phyloP scores from a whole-genome alignment of 2,797 vertebrate species.

The Cryptoprocta ferox region DNA sequence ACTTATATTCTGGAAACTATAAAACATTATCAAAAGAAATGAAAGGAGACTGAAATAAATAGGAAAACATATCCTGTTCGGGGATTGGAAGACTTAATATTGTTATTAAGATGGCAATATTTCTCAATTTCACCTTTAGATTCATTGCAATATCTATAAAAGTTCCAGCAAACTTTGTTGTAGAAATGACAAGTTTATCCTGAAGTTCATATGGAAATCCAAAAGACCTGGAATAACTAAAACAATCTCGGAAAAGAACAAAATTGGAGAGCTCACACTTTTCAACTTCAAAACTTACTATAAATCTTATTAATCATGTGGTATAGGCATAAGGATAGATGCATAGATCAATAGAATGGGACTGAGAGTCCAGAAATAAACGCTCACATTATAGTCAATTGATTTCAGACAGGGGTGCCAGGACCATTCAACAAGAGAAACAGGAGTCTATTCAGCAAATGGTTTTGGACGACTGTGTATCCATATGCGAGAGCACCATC shows the following conservation, averaged over 20 bases:
- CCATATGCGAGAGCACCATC: background rate
- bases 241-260: background rate
- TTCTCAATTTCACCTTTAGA: background rate
- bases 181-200: background rate
- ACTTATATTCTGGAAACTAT: background rate
- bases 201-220: background rate
- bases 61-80: background rate
- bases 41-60: background rate
- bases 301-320: background rate
- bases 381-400: background rate
- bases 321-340: background rate
- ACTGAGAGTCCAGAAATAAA: background rate
- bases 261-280: background rate
- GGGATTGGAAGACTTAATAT: background rate
- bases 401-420: background rate
- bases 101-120: slow-evolving; percentile 13
- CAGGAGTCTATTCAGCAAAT: background rate
- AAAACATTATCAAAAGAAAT: background rate
- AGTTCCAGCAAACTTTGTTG: background rate
- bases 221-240: background rate
- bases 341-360: background rate
- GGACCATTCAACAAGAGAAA: background rate
- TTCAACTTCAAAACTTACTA: background rate
- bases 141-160: background rate
- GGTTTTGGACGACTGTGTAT: background rate